Evolutionary conservation across 1,140 invertebrate species (phyloP).

Genomic region (Cheumatopsyche charites): DNA sequence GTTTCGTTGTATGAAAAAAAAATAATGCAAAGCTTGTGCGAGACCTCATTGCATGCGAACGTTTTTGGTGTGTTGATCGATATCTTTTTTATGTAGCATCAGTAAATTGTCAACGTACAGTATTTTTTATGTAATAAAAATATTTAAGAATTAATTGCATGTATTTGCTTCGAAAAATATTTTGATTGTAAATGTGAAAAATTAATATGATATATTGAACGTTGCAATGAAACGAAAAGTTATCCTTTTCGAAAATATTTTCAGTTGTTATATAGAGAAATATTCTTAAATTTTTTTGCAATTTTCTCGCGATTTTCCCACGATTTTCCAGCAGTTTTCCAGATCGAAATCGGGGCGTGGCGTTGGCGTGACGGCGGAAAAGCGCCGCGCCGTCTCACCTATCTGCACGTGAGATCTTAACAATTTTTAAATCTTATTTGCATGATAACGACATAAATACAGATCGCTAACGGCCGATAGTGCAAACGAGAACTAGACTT

Average conservation of each 20-base stretch:
- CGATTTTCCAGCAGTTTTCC: slow-evolving; percentile 12
- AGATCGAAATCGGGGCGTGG: slow-evolving; percentile 23
- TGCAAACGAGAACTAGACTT: slow-evolving; percentile 22
- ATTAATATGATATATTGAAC: no score
- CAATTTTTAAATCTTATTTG: slow-evolving; percentile 40
- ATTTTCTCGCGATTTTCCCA: slow-evolving; percentile 18
- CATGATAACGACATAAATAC: slow-evolving; percentile 40
- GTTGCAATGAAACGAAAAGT: no score
- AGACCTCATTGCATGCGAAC: no score
- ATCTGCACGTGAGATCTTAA: slow-evolving; percentile 34
- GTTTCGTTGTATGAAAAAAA: neutral
- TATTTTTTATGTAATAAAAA: no score
- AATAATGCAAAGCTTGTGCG: no score
- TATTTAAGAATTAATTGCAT: no score
- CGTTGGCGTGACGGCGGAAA: slow-evolving; percentile 35
- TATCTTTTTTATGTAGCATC: no score
- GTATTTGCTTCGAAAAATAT: no score
- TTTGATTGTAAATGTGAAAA: no score
- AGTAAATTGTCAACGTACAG: no score
- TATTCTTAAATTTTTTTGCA: neutral
- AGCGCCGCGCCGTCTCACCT: slow-evolving; percentile 8
- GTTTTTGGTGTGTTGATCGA: no score
- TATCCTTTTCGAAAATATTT: no score
- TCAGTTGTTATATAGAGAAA: neutral
- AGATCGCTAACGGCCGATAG: slow-evolving; percentile 25